Percentiles rank a stretch among this genome's conserved stretches.
phyloP scores from a whole-genome alignment of 35 echinoderm and acorn worm species.

The Apostichopus californicus region DNA sequence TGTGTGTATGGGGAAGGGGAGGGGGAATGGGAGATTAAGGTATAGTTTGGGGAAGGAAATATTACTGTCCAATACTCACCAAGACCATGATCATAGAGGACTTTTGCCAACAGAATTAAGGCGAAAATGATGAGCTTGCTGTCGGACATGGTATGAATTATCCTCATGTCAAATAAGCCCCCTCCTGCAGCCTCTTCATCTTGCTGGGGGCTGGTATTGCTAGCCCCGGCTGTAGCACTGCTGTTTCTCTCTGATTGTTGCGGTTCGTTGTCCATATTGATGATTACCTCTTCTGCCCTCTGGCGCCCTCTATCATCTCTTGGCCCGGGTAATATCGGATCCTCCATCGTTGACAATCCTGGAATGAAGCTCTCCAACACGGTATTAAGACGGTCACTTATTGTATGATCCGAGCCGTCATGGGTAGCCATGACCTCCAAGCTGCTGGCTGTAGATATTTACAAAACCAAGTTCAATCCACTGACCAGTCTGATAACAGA shows the following conservation, averaged over 20 bases:
- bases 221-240: not conserved
- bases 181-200: slow-evolving; percentile 6
- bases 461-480: not conserved
- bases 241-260: not conserved
- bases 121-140: slow-evolving; percentile 33
- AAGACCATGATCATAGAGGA: slow-evolving; percentile 42
- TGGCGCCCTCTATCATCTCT: slow-evolving; percentile 6
- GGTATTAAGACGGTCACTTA: slow-evolving; percentile 17
- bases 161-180: slow-evolving; percentile 25
- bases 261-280: slow-evolving; percentile 10
- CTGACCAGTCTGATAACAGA: too few species aligned
- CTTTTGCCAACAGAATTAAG: slow-evolving; percentile 13
- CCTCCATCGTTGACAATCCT: slow-evolving; percentile 32
- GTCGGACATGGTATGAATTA: slow-evolving; percentile 13
- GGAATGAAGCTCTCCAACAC: slow-evolving; percentile 52
- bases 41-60: too few species aligned
- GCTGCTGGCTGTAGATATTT: not conserved
- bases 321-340: slow-evolving; percentile 2
- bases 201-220: not conserved
- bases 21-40: too few species aligned
- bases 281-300: slow-evolving; percentile 34
- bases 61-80: not conserved
- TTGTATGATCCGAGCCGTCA: not conserved
- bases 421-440: slow-evolving; percentile 12
- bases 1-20: too few species aligned